A percentile compares a stretch with the other conserved stretches of the same genome.
phyloP scores from a whole-genome alignment of 1,140 invertebrate species.

The Diuraphis noxia region DNA sequence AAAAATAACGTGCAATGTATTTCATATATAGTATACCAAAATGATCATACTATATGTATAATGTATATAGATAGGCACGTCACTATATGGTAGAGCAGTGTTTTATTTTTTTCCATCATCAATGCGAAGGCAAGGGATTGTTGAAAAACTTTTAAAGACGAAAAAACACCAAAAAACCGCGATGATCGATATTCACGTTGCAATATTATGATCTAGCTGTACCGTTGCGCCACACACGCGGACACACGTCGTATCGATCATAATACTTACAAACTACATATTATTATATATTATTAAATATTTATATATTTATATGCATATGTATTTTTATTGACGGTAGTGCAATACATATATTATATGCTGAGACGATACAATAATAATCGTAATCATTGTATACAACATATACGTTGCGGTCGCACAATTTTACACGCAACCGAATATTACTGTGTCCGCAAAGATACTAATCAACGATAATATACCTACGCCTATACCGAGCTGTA shows the following conservation, averaged over 20 bases:
- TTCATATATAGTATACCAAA: background rate
- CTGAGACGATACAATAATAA: background rate
- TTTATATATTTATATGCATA: background rate
- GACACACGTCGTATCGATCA: no score
- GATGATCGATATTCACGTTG: background rate
- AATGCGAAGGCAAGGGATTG: background rate
- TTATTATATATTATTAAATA: no score
- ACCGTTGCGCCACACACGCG: background rate
- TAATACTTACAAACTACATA: background rate
- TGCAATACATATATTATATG: background rate
- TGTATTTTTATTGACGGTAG: background rate
- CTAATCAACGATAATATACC: background rate
- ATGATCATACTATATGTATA: no score
- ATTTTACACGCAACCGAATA: background rate
- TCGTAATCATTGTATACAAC: background rate
- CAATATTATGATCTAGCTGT: background rate
- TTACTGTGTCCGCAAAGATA: background rate
- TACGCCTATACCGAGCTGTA: background rate
- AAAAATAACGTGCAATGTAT: background rate
- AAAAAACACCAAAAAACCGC: background rate
- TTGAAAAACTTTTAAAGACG: background rate
- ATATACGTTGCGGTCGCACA: background rate
- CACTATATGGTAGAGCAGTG: background rate
- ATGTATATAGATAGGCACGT: background rate
- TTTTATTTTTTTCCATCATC: background rate